Percentiles rank a stretch among this genome's conserved stretches.
phyloP scores from a whole-genome alignment of 1,140 invertebrate species.

The Drosophila funebris region DNA sequence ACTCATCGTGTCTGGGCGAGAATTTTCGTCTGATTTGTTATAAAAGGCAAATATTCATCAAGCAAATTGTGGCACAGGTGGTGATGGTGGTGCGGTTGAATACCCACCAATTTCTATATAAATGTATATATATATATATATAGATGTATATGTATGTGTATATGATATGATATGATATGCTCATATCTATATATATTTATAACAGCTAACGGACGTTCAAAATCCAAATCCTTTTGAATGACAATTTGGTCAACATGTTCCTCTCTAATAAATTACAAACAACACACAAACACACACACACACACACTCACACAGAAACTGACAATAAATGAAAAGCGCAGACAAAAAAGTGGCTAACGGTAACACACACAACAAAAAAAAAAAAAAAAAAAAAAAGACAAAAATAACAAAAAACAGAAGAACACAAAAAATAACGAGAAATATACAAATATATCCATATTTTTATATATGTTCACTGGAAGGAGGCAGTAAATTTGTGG shows the following conservation, averaged over 20 bases:
- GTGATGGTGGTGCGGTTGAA: neutral
- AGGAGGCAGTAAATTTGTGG: neutral
- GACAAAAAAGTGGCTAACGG: slow-evolving; percentile 68
- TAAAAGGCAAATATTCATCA: slow-evolving; percentile 80
- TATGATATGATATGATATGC: slow-evolving; percentile 48
- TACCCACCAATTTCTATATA: neutral
- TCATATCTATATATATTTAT: slow-evolving; percentile 59
- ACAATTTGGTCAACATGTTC: slow-evolving; percentile 81
- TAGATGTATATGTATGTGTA: slow-evolving; percentile 10
- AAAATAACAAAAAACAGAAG: neutral
- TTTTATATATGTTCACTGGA: slow-evolving; percentile 21
- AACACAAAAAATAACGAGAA: slow-evolving; percentile 19
- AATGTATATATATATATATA: slow-evolving; percentile 31
- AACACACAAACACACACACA: slow-evolving; percentile 29
- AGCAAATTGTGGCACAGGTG: slow-evolving; percentile 58
- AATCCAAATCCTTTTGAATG: slow-evolving; percentile 75
- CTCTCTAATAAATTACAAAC: slow-evolving; percentile 81
- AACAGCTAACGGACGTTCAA: slow-evolving; percentile 32
- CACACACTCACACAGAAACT: slow-evolving; percentile 7
- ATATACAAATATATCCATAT: slow-evolving; percentile 35
- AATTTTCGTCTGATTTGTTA: slow-evolving; percentile 65
- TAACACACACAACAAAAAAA: slow-evolving; percentile 5
- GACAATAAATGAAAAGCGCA: slow-evolving; percentile 65
- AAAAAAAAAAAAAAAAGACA: neutral
- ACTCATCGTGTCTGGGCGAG: slow-evolving; percentile 43